These are phyloP conservation scores for Cryptocephalus primarius DNA, from an alignment of 2,888 invertebrate species.

Conservation along the genomic window DNA sequence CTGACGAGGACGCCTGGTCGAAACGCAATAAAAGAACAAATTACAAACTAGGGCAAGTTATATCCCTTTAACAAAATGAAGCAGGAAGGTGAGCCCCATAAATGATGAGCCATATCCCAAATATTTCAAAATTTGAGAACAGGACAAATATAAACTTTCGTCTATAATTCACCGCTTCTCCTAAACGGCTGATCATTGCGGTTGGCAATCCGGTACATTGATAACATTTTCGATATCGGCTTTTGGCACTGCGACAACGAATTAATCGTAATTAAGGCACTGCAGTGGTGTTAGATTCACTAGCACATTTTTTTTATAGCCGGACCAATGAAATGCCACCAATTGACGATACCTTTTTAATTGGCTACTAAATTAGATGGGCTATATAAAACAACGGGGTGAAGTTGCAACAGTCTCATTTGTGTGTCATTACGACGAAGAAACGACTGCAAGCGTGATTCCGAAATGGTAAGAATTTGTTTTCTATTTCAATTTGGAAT, in stretches of 20 bases:
- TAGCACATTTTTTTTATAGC: constrained; percentile 3
- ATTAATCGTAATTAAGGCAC: constrained; percentile 4
- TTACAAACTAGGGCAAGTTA: too few relatives aligned
- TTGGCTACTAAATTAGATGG: constrained; percentile 24
- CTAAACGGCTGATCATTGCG: too few relatives aligned
- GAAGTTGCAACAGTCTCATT: constrained; percentile 18
- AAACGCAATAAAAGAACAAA: too few relatives aligned
- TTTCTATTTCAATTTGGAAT: background rate
- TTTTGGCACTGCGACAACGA: background rate
- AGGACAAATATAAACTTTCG: too few relatives aligned
- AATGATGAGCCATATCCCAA: too few relatives aligned
- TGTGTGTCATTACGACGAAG: constrained; percentile 11
- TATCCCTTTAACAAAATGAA: too few relatives aligned
- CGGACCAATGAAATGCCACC: constrained; percentile 2
- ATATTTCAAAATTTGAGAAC: too few relatives aligned
- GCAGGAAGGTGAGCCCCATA: too few relatives aligned
- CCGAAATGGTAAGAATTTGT: constrained; percentile 12
- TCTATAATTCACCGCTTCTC: too few relatives aligned
- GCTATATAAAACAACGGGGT: constrained; percentile 27
- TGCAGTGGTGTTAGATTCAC: constrained; percentile 22
- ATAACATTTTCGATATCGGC: too few relatives aligned
- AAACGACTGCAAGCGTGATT: constrained; percentile 6
- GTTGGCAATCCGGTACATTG: too few relatives aligned
- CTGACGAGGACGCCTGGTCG: too few relatives aligned
- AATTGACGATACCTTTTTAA: constrained; percentile 10